Evolutionary conservation across 2,797 vertebrate genomes (phyloP).

Genomic region (Lutjanus campechanus): DNA sequence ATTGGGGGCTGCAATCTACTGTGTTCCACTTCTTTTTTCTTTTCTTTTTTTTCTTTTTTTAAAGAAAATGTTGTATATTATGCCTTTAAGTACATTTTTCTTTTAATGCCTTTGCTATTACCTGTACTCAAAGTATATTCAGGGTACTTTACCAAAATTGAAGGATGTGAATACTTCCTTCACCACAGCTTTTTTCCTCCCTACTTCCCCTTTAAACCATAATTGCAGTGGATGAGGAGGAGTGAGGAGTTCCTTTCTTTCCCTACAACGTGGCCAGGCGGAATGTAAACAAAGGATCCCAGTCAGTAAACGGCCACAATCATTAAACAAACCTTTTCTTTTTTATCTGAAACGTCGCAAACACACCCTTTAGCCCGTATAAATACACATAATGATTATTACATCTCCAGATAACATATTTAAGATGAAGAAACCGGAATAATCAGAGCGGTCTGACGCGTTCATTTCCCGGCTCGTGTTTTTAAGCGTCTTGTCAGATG

Average conservation of each 20-base stretch:
- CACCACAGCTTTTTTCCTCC: background rate
- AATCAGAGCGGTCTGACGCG: background rate
- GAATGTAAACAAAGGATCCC: slow-evolving; percentile 71
- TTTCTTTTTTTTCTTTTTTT: no score
- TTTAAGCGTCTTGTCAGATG: background rate
- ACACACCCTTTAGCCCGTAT: background rate
- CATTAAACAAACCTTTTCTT: slow-evolving; percentile 25
- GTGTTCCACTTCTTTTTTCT: no score
- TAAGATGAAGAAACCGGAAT: fast-evolving
- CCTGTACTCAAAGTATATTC: no score
- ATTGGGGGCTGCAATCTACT: no score
- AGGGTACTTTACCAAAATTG: no score
- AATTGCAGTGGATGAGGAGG: background rate
- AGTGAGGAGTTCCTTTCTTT: slow-evolving; percentile 3
- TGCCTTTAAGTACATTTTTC: no score
- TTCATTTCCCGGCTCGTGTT: background rate
- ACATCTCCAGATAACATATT: no score
- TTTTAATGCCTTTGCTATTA: no score
- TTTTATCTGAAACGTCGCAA: background rate
- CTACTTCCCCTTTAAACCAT: slow-evolving; percentile 43
- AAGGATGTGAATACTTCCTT: background rate
- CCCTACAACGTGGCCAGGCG: slow-evolving; percentile 42
- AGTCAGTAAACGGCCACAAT: slow-evolving; percentile 8
- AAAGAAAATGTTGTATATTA: no score
- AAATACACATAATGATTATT: background rate